Evolutionary conservation across 2,888 invertebrate genomes (phyloP).

Genomic region (Chrysodeixis includens): DNA sequence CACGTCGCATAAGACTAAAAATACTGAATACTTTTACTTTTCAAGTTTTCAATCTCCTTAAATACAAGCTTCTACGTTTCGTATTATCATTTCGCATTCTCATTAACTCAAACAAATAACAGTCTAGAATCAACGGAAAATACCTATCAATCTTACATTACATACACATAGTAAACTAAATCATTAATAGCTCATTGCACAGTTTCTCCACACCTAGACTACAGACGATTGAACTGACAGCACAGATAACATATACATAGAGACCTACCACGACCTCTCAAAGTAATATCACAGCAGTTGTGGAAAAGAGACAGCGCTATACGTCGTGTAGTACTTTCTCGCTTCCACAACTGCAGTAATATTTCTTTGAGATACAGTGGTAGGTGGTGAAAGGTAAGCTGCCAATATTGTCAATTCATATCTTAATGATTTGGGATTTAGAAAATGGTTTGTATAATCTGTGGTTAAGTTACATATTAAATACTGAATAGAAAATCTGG

Average conservation of each 20-base stretch:
- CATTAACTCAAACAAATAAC: background rate
- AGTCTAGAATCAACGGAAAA: background rate
- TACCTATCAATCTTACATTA: conserved; percentile 6
- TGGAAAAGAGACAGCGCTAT: too few species aligned
- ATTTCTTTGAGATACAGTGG: too few species aligned
- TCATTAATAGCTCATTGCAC: conserved; percentile 10
- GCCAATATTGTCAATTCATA: background rate
- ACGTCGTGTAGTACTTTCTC: too few species aligned
- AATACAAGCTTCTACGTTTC: too few species aligned
- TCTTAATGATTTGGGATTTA: background rate
- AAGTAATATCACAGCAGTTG: too few species aligned
- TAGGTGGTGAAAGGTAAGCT: conserved; percentile 9
- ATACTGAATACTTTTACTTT: too few species aligned
- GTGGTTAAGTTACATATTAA: background rate
- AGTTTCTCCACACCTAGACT: conserved; percentile 8
- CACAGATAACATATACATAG: conserved; percentile 4
- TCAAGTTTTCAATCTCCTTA: too few species aligned
- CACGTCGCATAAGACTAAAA: too few species aligned
- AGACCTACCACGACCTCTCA: too few species aligned
- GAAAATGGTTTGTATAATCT: background rate
- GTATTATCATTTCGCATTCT: too few species aligned
- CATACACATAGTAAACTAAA: background rate
- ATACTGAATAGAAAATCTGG: too few species aligned
- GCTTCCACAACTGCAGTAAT: too few species aligned
- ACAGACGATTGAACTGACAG: conserved; percentile 7